Evolutionary conservation across 2,797 vertebrate genomes (phyloP).

Genomic region (Florisuga fusca): DNA sequence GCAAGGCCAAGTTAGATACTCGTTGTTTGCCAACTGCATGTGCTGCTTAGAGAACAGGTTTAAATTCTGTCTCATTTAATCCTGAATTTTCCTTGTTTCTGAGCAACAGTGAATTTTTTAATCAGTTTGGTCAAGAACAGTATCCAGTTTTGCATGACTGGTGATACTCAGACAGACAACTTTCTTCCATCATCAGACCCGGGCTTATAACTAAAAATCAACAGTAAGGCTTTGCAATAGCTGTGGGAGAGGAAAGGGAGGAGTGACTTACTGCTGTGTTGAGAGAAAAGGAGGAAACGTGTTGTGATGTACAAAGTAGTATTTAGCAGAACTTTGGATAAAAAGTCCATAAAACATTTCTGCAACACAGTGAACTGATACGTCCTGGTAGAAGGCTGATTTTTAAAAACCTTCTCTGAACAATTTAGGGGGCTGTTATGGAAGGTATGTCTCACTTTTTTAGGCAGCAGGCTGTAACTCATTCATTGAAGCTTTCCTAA

Average conservation of each 20-base stretch:
- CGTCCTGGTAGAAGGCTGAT: background rate
- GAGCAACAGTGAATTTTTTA: background rate
- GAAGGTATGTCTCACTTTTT: background rate
- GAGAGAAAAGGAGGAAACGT: background rate
- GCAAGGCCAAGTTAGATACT: background rate
- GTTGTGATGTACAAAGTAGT: background rate
- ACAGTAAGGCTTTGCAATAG: background rate
- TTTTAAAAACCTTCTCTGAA: background rate
- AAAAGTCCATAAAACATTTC: background rate
- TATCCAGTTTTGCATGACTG: background rate
- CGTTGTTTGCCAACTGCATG: background rate
- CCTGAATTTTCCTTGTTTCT: background rate
- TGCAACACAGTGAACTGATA: background rate
- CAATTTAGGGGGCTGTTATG: background rate
- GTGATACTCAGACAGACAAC: background rate
- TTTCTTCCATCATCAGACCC: background rate
- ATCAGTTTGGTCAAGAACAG: background rate
- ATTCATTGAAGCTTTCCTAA: background rate
- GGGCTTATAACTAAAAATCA: background rate
- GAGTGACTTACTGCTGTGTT: background rate
- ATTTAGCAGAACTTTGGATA: background rate
- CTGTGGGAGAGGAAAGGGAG: background rate
- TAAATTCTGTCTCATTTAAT: background rate
- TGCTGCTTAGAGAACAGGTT: background rate
- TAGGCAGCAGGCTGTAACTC: background rate